Evolutionary conservation across 2,888 invertebrate genomes (phyloP).

Genomic region (Erebia aethiops): DNA sequence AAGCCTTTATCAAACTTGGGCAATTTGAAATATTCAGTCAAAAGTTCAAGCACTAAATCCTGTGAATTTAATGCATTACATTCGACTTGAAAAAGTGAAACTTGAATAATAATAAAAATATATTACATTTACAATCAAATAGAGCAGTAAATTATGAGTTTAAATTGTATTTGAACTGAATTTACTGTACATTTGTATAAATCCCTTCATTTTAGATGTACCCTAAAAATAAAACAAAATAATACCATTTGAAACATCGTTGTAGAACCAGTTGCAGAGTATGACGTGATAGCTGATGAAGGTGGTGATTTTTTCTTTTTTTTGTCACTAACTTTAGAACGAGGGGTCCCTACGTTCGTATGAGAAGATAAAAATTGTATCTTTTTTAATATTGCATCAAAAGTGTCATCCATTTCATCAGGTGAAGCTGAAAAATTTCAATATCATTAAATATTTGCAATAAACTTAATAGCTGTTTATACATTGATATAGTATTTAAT

Average conservation of each 20-base stretch:
- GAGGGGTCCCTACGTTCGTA: constrained; percentile 60
- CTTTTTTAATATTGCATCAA: constrained; percentile 62
- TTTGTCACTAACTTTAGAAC: constrained; percentile 66
- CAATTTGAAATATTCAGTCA: constrained; percentile 59
- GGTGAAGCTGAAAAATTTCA: constrained; percentile 40
- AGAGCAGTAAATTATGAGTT: neutral
- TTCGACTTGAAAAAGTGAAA: neutral
- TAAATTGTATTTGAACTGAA: neutral
- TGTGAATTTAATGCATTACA: constrained; percentile 42
- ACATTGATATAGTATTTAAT: too few species aligned
- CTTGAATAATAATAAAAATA: neutral
- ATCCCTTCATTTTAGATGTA: neutral
- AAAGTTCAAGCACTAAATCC: constrained; percentile 67
- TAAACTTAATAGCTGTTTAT: too few species aligned
- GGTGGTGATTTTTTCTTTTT: constrained; percentile 63
- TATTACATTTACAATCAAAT: too few species aligned
- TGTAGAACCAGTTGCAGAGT: constrained; percentile 62
- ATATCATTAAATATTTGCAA: constrained; percentile 5
- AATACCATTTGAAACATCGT: constrained; percentile 69
- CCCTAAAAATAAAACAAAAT: constrained; percentile 7
- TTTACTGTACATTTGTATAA: neutral
- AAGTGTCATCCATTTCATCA: constrained; percentile 58
- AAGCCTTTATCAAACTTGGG: constrained; percentile 65
- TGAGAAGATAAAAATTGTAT: constrained; percentile 57
- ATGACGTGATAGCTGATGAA: constrained; percentile 54